Evolutionary conservation across 2,113 vertebrate species (phyloP), one percentile per base, ranked within the genome.

Genomic region (Pterocles burchelli): DNA sequence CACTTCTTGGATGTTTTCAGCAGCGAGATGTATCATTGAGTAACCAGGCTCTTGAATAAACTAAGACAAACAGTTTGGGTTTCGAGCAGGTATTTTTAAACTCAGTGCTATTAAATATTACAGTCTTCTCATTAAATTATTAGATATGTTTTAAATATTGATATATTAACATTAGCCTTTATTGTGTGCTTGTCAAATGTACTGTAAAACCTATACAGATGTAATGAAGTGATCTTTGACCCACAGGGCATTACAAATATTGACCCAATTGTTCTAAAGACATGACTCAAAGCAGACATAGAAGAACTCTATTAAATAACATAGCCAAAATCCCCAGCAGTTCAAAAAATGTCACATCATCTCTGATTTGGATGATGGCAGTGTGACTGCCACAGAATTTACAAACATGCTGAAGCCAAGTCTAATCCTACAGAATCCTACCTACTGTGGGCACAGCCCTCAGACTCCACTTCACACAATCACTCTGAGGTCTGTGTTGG

Each of bases 11-110:
- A 70, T 45, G 54, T 21, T 79, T 63, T 59, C 88, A 90, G 66
- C 20, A 62, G 33, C 4, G 20, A 70, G 72, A 93, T 8, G 13
- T 41, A 90, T 17, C 6, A 57, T 29, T n/a, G 29, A 61, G 48
- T 61, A 79, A 70, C 79, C 46, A 46, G 38, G 46, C 36, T 62
- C 82, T 62, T 90, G 29, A 86, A 61, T 59, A 76, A 92, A 70
- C 49, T 22, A 88, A 91, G 31, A 11, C 51, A 38, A 92, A 73
- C 19, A 73, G 54, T 8, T 83, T 46, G 34, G 34, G 62, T 85
- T 73, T 79, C 51, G 28, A 86, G 72, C 51, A 83, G 63, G 46
- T 70, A 73, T 82, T 95, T 95, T 90, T 73, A 79, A 89, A 61
- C 9, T 13, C 34, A 17, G 13, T 34, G 36, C n/a, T 41, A 79